Percentiles rank a stretch among this genome's conserved stretches.
Evolutionary conservation across 92 coral and sea anemone species (phyloP).

Genomic region (Desmophyllum pertusum): DNA sequence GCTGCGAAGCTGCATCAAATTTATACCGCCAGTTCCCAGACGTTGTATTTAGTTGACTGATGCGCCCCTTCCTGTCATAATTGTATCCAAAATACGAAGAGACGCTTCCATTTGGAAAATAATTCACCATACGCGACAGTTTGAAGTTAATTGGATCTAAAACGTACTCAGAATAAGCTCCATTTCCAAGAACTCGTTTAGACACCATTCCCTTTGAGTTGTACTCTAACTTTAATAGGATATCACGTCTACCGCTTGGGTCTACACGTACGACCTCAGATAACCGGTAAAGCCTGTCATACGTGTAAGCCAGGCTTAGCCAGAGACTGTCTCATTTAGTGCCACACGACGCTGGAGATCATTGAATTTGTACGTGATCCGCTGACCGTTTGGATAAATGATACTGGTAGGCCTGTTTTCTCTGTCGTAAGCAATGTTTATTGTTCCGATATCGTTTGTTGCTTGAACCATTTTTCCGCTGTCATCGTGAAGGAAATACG

Average conservation of each 20-base stretch:
- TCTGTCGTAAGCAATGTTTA: slow-evolving; percentile 52
- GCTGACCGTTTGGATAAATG: slow-evolving; percentile 65
- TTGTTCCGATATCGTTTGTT: slow-evolving; percentile 61
- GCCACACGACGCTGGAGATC: slow-evolving; percentile 60
- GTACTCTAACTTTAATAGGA: slow-evolving; percentile 53
- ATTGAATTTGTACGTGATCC: slow-evolving; percentile 57
- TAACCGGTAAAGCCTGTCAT: slow-evolving; percentile 61
- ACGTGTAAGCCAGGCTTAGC: slow-evolving; percentile 53
- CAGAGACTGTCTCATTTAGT: slow-evolving; percentile 48
- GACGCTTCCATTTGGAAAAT: slow-evolving; percentile 49
- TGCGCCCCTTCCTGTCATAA: slow-evolving; percentile 72
- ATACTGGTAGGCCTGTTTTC: slow-evolving; percentile 59
- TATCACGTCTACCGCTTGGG: slow-evolving; percentile 26
- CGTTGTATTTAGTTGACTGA: slow-evolving; percentile 53
- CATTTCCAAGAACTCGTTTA: slow-evolving; percentile 72
- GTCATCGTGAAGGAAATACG: slow-evolving; percentile 61
- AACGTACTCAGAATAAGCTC: slow-evolving; percentile 49
- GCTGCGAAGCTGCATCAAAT: slow-evolving; percentile 76
- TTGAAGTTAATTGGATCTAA: slow-evolving; percentile 46
- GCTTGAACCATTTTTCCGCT: slow-evolving; percentile 71
- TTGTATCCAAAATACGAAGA: slow-evolving; percentile 66
- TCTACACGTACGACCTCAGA: slow-evolving; percentile 44
- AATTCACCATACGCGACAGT: slow-evolving; percentile 46
- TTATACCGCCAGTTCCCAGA: slow-evolving; percentile 55
- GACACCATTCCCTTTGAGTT: slow-evolving; percentile 54